Percentiles rank a stretch among this genome's conserved stretches.
Evolutionary conservation across 2,113 vertebrate species (phyloP).

Genomic region (Pongo pygmaeus): DNA sequence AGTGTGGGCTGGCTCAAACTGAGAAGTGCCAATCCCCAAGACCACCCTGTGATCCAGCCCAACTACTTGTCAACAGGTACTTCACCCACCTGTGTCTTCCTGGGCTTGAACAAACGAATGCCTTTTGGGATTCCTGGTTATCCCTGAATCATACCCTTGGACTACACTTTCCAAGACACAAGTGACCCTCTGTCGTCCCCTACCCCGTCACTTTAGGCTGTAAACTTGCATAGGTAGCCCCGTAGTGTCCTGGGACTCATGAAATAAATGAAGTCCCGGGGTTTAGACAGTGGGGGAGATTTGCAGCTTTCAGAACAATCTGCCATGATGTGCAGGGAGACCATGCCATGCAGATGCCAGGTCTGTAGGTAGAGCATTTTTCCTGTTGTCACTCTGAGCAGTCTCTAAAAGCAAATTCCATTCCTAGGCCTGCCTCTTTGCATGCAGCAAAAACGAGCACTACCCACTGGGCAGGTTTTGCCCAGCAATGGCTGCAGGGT

Average conservation of each 20-base stretch:
- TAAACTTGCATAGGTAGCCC: fast-evolving
- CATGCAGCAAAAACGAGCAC: background rate
- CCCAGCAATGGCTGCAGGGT: background rate
- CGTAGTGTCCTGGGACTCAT: background rate
- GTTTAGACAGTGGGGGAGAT: background rate
- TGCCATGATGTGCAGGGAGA: background rate
- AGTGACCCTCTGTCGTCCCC: background rate
- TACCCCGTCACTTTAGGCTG: background rate
- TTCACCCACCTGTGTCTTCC: background rate
- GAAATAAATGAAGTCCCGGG: no score
- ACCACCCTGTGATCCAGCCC: conserved; percentile 94
- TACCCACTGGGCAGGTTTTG: background rate
- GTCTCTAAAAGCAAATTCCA: background rate
- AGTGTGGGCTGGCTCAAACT: conserved; percentile 95
- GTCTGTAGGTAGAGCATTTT: fast-evolving
- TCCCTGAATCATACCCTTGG: background rate
- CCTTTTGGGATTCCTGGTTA: background rate
- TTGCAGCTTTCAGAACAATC: background rate
- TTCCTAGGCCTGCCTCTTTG: background rate
- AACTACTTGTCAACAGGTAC: conserved; percentile 96
- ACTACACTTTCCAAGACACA: background rate
- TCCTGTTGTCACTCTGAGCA: background rate
- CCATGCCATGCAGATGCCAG: background rate
- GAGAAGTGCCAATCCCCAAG: conserved; percentile 89
- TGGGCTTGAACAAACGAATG: background rate